Conservation (phyloP, 2,113 vertebrate species). For the Pyrgilauda ruficollis region DNA sequence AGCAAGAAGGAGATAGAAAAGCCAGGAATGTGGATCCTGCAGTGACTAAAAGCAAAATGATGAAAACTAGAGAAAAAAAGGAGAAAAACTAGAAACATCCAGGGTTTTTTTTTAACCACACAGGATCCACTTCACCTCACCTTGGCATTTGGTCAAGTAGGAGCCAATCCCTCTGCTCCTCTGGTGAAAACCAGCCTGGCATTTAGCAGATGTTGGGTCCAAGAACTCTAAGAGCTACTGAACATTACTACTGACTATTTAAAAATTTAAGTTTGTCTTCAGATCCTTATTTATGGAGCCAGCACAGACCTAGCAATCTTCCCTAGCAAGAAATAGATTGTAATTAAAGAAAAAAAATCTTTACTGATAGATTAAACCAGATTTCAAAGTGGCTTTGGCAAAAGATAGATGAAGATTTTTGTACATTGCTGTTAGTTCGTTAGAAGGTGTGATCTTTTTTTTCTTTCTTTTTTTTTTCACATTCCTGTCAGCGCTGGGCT, state of each 20-base stretch:
- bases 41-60: background rate
- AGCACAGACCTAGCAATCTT: accelerated
- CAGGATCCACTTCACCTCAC: background rate
- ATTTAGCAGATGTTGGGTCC: background rate
- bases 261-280: background rate
- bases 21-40: background rate
- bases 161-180: background rate
- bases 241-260: background rate
- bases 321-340: background rate
- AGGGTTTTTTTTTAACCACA: background rate
- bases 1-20: background rate
- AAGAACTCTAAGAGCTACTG: background rate
- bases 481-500: background rate
- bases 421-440: background rate
- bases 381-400: slow-evolving; percentile 20
- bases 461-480: background rate
- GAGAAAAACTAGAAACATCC: background rate
- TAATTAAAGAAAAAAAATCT: background rate
- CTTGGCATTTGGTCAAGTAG: background rate
- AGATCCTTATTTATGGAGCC: background rate
- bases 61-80: background rate
- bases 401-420: background rate
- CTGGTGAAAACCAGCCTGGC: background rate
- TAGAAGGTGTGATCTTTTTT: background rate
- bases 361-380: background rate